Conservation (phyloP, 2,797 vertebrate genomes). For the Urosaurus nigricauda region DNA sequence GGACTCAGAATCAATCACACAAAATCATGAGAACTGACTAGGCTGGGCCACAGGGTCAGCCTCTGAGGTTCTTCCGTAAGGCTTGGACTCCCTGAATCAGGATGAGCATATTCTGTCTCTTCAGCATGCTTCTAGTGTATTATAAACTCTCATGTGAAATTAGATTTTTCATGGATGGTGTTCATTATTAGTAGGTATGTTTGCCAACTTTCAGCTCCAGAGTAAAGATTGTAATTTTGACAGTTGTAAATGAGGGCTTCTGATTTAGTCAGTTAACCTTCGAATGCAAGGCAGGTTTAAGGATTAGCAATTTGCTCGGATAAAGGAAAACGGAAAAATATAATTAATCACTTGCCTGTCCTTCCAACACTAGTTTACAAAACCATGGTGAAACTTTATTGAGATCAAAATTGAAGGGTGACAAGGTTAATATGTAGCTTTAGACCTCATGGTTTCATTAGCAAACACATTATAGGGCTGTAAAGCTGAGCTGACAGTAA, state of each 20-base stretch:
- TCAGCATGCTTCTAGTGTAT: slow-evolving; percentile 24
- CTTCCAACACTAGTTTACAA: slow-evolving; percentile 82
- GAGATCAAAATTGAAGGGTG: slow-evolving; percentile 85
- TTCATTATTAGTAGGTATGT: slow-evolving; percentile 43
- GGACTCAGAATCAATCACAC: background rate
- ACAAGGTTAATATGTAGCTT: slow-evolving; percentile 84
- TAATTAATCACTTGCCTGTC: slow-evolving; percentile 83
- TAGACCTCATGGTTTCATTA: slow-evolving; percentile 85
- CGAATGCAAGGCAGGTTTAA: slow-evolving; percentile 79
- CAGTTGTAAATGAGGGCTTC: slow-evolving; percentile 68
- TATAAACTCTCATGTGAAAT: slow-evolving; percentile 38
- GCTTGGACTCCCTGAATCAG: background rate
- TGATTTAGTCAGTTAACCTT: slow-evolving; percentile 76
- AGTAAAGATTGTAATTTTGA: slow-evolving; percentile 59
- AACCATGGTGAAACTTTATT: slow-evolving; percentile 83
- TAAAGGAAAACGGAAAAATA: slow-evolving; percentile 80
- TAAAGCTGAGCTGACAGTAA: slow-evolving; percentile 84
- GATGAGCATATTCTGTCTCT: slow-evolving; percentile 9
- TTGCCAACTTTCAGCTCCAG: slow-evolving; percentile 64
- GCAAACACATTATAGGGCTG: slow-evolving; percentile 83
- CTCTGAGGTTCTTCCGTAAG: background rate
- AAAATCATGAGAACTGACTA: background rate
- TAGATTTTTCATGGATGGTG: slow-evolving; percentile 55
- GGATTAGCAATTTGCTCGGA: slow-evolving; percentile 82
- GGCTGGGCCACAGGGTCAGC: background rate